Base-by-base conservation (phyloP, 1,140 invertebrate species). In the Manduca sexta region DNA sequence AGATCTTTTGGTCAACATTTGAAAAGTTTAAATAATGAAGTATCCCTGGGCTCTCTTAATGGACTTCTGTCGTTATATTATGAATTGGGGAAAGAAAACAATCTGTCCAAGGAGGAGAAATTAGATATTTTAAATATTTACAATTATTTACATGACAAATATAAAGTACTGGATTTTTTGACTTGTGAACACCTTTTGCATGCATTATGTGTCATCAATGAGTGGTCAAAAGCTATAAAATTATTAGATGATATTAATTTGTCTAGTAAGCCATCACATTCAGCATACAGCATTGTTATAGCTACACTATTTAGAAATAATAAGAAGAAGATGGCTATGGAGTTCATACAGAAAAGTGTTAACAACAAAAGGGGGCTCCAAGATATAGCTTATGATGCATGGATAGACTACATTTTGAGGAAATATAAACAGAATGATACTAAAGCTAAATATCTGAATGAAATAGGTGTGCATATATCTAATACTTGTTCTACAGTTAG, bases 181-280 rank as follows among this genome's bases (percentile, higher is more conserved):
- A 90, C 89, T 16, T 86, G 86, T 50, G 88, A 91, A 62, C 77
- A 77, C 68, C 71, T 91, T 11, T 84, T 93, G 35, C 60, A 69
- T 43, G 91, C 87, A 1, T 64, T 94, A 2, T 90, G 89, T 56
- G 61, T 88, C 29, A 92, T 93, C 10, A 65, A 73, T 46, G 63
- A 88, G 45, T 93, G 92, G 91, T 83, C 87, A 57, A 86, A 91
- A 49, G 85, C 88, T 45, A 34, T 90, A 1, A 78, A 89, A 56
- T 56, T 93, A 18, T 79, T 93, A 7, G 75, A 91, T 41, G 88
- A 88, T 59, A 83, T 91, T 48, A 83, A 88, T 64, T 30, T 88
- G 35, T 84, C 74, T 15, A 42, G 56, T 21, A 65, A 8, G 7
- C 79, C 84, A 1, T 64, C 55, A 52, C 59, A 70, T 15, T 46